phyloP scores from a whole-genome alignment of 2,888 invertebrate species.

The Lochmaea capreae region DNA sequence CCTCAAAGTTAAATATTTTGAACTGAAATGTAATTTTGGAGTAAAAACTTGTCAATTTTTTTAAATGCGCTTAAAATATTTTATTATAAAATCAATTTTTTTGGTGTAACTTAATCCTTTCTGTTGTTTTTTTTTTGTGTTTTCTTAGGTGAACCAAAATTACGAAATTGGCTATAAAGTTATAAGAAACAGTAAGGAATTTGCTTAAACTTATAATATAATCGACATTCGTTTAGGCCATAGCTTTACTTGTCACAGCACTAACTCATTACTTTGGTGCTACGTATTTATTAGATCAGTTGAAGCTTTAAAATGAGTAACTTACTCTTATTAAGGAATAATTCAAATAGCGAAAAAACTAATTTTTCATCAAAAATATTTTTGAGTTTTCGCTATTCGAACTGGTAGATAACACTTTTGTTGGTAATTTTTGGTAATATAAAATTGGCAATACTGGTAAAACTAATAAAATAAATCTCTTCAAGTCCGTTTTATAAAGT shows the following conservation, averaged over 20 bases:
- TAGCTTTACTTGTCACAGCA: slow-evolving; percentile 45
- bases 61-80: neutral
- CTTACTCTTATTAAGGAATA: neutral
- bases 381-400: slow-evolving; percentile 4
- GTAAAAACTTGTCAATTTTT: no score
- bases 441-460: slow-evolving; percentile 24
- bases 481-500: no score
- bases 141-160: slow-evolving; percentile 54
- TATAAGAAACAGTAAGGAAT: slow-evolving; percentile 51
- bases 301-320: slow-evolving; percentile 11
- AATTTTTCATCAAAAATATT: neutral
- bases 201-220: slow-evolving; percentile 28
- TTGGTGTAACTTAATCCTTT: slow-evolving; percentile 31
- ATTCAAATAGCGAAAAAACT: slow-evolving; percentile 12
- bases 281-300: slow-evolving; percentile 23
- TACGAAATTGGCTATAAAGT: slow-evolving; percentile 51
- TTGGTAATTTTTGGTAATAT: slow-evolving; percentile 17
- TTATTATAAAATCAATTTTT: neutral
- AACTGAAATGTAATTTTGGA: no score
- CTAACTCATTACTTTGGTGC: slow-evolving; percentile 45
- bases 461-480: neutral
- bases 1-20: no score
- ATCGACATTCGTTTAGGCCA: slow-evolving; percentile 38
- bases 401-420: slow-evolving; percentile 14
- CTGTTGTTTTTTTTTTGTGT: slow-evolving; percentile 36